These are phyloP conservation scores for Styela clava DNA, from an alignment of 23 tunicate genomes.

Conservation along the genomic window DNA sequence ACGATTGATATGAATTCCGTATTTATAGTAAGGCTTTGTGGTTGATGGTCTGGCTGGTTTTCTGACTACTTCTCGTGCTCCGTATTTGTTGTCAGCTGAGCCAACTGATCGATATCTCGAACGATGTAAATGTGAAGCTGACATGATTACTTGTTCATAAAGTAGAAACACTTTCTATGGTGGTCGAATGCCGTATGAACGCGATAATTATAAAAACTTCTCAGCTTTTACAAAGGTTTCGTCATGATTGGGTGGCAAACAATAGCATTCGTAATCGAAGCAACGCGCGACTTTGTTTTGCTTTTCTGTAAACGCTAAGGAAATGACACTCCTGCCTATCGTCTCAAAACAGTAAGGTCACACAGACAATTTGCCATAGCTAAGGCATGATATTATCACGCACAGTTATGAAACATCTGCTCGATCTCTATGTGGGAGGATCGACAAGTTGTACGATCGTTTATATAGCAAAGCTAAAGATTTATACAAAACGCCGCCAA, in stretches of 20 bases:
- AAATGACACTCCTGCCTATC: background rate
- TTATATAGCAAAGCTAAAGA: background rate
- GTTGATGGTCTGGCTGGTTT: background rate
- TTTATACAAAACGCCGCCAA: background rate
- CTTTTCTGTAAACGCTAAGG: background rate
- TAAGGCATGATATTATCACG: background rate
- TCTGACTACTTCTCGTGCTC: background rate
- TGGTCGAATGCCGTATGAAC: background rate
- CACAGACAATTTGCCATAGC: background rate
- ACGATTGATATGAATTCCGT: slow-evolving; percentile 12
- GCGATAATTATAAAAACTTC: background rate
- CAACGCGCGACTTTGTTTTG: background rate
- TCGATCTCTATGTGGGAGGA: background rate
- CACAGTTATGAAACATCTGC: background rate
- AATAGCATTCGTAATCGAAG: background rate
- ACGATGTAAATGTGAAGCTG: background rate
- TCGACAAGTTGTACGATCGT: background rate
- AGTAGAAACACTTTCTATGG: background rate
- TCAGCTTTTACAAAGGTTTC: background rate
- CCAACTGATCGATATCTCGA: background rate
- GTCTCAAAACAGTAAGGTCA: background rate
- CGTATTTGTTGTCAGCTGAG: background rate
- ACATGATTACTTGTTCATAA: background rate
- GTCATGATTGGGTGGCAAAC: background rate
- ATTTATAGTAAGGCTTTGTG: slow-evolving; percentile 3